Conservation (phyloP, 2,113 vertebrate genomes). For the Maccullochella peelii region DNA sequence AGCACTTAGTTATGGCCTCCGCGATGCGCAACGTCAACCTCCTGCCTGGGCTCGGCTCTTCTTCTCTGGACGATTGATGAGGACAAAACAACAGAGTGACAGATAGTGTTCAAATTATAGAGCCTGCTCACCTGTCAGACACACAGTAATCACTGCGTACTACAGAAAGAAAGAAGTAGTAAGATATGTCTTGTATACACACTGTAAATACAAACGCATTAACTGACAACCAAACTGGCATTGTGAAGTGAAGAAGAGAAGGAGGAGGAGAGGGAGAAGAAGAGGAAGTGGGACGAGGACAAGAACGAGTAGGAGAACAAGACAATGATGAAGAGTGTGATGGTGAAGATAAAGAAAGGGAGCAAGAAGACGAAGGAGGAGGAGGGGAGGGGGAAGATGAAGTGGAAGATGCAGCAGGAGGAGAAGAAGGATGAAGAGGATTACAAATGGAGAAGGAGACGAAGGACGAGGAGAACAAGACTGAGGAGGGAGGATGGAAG, state of each 20-base stretch:
- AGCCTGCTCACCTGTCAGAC: constrained; percentile 11
- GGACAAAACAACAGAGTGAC: constrained; percentile 15
- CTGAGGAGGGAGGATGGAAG: no score
- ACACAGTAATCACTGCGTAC: constrained; percentile 15
- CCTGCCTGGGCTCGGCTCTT: neutral
- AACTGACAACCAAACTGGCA: neutral
- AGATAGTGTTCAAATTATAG: constrained; percentile 24
- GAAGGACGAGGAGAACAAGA: no score
- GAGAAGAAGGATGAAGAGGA: no score
- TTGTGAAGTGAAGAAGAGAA: neutral
- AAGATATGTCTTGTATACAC: neutral
- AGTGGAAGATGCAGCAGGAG: no score
- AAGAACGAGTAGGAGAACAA: neutral
- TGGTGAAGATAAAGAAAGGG: no score
- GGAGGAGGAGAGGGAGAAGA: neutral
- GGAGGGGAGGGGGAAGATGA: no score
- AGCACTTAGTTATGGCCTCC: constrained; percentile 51
- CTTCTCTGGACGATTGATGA: constrained; percentile 43
- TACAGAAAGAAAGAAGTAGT: neutral
- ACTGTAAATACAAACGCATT: neutral
- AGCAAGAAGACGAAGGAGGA: no score
- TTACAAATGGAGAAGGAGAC: no score
- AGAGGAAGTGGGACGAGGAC: neutral
- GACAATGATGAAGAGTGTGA: no score
- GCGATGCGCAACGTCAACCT: constrained; percentile 11